Evolutionary conservation across 2,797 vertebrate species (phyloP).

Genomic region (Propithecus perrieri): DNA sequence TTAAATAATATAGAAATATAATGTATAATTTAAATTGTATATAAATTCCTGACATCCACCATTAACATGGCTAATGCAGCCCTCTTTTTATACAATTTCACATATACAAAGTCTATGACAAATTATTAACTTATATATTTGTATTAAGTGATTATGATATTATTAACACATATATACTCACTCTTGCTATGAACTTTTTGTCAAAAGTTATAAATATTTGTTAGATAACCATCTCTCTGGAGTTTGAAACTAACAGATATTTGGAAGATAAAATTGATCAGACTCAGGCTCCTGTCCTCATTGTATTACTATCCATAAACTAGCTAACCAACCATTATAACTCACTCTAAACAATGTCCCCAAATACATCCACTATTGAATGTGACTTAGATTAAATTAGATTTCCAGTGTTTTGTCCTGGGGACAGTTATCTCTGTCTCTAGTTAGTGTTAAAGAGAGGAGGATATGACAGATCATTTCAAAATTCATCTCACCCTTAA

Average conservation of each 20-base stretch:
- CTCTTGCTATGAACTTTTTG: background rate
- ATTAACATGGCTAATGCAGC: background rate
- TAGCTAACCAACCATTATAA: background rate
- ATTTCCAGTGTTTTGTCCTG: background rate
- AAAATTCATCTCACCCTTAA: conserved; percentile 39
- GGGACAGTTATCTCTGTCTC: background rate
- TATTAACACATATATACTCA: background rate
- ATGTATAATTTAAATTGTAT: background rate
- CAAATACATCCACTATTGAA: background rate
- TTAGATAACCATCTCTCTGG: background rate
- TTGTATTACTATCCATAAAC: background rate
- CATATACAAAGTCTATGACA: background rate
- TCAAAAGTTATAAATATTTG: background rate
- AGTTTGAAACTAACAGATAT: background rate
- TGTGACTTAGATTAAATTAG: background rate
- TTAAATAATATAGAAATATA: background rate
- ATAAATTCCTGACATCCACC: background rate
- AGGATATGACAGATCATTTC: background rate
- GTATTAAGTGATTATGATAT: background rate
- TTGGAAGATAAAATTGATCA: background rate
- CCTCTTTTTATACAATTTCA: background rate
- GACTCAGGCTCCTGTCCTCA: background rate
- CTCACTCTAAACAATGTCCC: background rate
- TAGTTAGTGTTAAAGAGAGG: background rate
- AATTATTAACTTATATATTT: background rate